These are phyloP conservation scores for Ceraclea dissimilis DNA, from an alignment of 2,888 invertebrate species.

Conservation along the genomic window DNA sequence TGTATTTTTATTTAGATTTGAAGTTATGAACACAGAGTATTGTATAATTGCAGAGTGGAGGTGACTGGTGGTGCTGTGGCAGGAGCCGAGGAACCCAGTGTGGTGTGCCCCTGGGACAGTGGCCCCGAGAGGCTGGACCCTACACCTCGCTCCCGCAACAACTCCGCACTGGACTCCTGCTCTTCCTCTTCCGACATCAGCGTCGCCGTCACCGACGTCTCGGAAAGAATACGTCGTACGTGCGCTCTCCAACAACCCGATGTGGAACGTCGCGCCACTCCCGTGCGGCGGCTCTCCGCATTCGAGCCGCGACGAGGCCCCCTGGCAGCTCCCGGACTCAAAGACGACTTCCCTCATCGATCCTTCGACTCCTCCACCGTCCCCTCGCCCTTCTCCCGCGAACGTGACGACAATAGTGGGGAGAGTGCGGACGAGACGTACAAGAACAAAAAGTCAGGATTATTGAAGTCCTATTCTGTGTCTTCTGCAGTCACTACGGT, in stretches of 20 bases:
- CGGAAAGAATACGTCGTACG: conserved; percentile 55
- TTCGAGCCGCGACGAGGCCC: conserved; percentile 53
- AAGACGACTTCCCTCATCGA: conserved; percentile 41
- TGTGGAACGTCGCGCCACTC: conserved; percentile 49
- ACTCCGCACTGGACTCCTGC: conserved; percentile 62
- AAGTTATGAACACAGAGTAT: neutral
- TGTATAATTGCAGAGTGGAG: conserved; percentile 18
- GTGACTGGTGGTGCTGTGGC: conserved; percentile 5
- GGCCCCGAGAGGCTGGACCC: conserved; percentile 32
- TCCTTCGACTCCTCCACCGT: conserved; percentile 35
- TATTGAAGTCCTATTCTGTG: conserved; percentile 38
- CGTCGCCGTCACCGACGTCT: conserved; percentile 45
- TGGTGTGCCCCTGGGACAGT: conserved; percentile 30
- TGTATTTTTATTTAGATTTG: too few species aligned
- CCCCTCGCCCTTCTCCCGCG: conserved; percentile 29
- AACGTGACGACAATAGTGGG: conserved; percentile 31
- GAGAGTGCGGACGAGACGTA: conserved; percentile 30
- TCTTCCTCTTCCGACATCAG: conserved; percentile 72
- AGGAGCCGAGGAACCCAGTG: conserved; percentile 24
- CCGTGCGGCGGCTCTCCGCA: conserved; percentile 41
- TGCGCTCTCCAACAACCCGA: conserved; percentile 58
- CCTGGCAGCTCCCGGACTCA: conserved; percentile 41
- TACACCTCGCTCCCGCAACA: conserved; percentile 49
- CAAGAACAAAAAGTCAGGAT: conserved; percentile 35
- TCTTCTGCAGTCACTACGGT: conserved; percentile 33